phyloP scores from a whole-genome alignment of 2,113 vertebrate genomes.

The Galemys pyrenaicus region DNA sequence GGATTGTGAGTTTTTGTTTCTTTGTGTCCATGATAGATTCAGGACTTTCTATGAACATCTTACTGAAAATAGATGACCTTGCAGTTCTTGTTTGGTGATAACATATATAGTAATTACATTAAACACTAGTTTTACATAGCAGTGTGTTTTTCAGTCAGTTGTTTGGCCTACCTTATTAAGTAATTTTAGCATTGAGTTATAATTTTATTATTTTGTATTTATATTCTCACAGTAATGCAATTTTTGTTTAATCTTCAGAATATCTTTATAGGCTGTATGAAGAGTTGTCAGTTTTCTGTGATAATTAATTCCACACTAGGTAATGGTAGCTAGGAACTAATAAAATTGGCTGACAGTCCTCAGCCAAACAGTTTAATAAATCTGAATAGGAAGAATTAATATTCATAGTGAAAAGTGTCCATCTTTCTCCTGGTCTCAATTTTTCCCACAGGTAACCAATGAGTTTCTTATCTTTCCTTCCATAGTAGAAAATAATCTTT shows the following conservation, averaged over 20 bases:
- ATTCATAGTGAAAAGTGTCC: not conserved
- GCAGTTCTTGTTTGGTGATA: not conserved
- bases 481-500: slow-evolving; percentile 10
- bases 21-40: not conserved
- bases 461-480: not conserved
- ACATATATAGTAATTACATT: not conserved
- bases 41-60: not conserved
- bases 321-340: not conserved
- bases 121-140: not conserved
- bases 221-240: slow-evolving; percentile 13
- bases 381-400: not conserved
- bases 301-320: slow-evolving; percentile 26
- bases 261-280: not conserved
- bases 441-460: not conserved
- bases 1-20: not conserved
- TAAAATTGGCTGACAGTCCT: not conserved
- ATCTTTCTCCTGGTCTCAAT: not conserved
- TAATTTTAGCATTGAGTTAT: not conserved
- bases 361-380: slow-evolving; percentile 26
- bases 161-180: not conserved
- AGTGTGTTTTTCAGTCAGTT: not conserved
- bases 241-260: not conserved
- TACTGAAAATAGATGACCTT: not conserved
- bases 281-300: not conserved
- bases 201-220: not conserved